Evolutionary conservation across 2,888 invertebrate species (phyloP).

Genomic region (Hypomecis atomaria): DNA sequence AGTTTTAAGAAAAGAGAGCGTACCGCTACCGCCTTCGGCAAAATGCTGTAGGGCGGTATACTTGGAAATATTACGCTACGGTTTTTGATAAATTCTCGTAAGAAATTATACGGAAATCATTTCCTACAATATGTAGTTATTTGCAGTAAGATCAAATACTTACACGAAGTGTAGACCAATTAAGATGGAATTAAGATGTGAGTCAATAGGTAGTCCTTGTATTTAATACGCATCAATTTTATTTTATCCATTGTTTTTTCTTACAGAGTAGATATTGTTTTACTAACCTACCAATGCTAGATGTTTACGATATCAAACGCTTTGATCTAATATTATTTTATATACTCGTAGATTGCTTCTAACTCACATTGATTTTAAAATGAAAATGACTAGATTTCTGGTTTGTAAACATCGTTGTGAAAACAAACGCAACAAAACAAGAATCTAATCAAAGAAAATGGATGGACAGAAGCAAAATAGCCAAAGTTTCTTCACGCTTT

Average conservation of each 20-base stretch:
- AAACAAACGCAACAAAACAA: constrained; percentile 36
- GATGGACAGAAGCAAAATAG: constrained; percentile 55
- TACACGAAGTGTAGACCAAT: no score
- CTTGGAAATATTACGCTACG: constrained; percentile 32
- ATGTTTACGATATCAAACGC: no score
- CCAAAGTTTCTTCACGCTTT: constrained; percentile 62
- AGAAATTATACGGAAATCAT: background rate
- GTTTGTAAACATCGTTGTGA: constrained; percentile 39
- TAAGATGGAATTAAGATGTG: no score
- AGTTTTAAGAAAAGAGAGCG: constrained; percentile 51
- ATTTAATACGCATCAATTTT: no score
- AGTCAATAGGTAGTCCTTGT: no score
- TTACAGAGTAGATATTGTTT: no score
- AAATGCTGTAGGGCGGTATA: constrained; percentile 39
- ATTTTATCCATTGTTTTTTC: no score
- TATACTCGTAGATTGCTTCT: no score
- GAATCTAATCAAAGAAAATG: constrained; percentile 56
- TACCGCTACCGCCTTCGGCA: constrained; percentile 44
- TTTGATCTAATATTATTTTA: no score
- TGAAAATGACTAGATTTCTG: constrained; percentile 24
- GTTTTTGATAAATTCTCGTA: constrained; percentile 8
- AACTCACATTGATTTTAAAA: background rate
- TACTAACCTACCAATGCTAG: no score
- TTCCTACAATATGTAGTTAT: background rate
- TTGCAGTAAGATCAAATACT: no score